phyloP scores from a whole-genome alignment of 2,888 invertebrate species.

The Carabus problematicus region DNA sequence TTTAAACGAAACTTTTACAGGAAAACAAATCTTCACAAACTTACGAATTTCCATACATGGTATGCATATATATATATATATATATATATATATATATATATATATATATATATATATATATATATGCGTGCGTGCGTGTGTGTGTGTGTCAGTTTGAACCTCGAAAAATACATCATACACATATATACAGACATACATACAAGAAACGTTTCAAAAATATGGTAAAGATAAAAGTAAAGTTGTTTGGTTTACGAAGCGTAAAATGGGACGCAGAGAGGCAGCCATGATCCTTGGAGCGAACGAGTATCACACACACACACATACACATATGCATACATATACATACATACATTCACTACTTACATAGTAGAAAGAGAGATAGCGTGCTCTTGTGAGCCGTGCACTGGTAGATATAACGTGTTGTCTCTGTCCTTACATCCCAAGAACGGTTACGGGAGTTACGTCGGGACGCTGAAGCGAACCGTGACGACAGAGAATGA shows the following conservation, averaged over 20 bases:
- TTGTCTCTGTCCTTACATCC: background rate
- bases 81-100: too few relatives aligned
- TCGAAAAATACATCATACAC: slow-evolving; percentile 22
- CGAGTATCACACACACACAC: background rate
- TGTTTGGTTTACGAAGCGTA: slow-evolving; percentile 43
- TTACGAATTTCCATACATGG: too few relatives aligned
- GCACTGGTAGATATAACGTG: too few relatives aligned
- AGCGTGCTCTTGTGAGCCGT: background rate
- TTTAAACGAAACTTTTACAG: too few relatives aligned
- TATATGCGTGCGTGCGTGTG: too few relatives aligned
- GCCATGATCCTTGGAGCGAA: slow-evolving; percentile 35
- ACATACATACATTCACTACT: background rate
- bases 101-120: too few relatives aligned
- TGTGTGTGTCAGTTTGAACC: too few relatives aligned
- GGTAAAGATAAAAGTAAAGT: slow-evolving; percentile 43
- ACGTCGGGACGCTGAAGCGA: slow-evolving; percentile 23
- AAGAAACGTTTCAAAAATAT: slow-evolving; percentile 40
- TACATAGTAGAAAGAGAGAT: too few relatives aligned
- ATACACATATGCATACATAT: background rate
- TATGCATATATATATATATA: too few relatives aligned
- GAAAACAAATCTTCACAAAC: too few relatives aligned
- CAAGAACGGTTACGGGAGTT: background rate
- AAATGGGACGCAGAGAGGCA: slow-evolving; percentile 41
- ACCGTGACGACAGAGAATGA: slow-evolving; percentile 13
- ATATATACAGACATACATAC: background rate